Percentiles rank a stretch among this genome's conserved stretches.
Evolutionary conservation across 2,888 invertebrate genomes (phyloP).

Genomic region (Pilophorus perplexus): DNA sequence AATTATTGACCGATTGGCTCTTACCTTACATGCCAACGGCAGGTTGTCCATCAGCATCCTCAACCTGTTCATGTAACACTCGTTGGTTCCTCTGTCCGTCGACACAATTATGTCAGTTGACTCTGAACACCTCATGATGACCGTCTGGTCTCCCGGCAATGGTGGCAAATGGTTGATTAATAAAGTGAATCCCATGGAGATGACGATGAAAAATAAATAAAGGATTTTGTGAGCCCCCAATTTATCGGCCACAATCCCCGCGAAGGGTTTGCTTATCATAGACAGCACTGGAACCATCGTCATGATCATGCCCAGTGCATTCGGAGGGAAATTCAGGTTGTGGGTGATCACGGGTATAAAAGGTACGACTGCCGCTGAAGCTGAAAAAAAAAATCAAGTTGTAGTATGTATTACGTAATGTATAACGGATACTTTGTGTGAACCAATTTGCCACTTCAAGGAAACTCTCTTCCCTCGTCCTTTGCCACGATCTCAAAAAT

Average conservation of each 20-base stretch:
- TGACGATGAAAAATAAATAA: slow-evolving; percentile 15
- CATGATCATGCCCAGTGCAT: slow-evolving; percentile 31
- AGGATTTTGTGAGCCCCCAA: slow-evolving; percentile 51
- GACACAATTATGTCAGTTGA: slow-evolving; percentile 10
- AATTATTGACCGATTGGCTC: too few relatives aligned
- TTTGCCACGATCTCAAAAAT: too few relatives aligned
- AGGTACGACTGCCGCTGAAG: slow-evolving; percentile 36
- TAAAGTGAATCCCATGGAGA: slow-evolving; percentile 2
- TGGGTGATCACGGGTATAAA: slow-evolving; percentile 41
- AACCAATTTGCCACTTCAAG: too few relatives aligned
- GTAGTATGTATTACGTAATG: neutral
- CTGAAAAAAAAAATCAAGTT: slow-evolving; percentile 18
- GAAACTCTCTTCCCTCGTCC: slow-evolving; percentile 8
- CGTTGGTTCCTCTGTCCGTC: neutral
- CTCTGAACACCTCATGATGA: slow-evolving; percentile 6
- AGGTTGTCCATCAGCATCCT: slow-evolving; percentile 12
- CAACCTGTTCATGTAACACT: slow-evolving; percentile 1
- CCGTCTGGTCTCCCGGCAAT: slow-evolving; percentile 17
- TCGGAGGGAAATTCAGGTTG: slow-evolving; percentile 37
- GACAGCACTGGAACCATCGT: slow-evolving; percentile 37
- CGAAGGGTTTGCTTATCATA: slow-evolving; percentile 33
- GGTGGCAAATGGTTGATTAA: slow-evolving; percentile 11
- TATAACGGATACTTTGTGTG: neutral
- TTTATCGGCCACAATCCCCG: slow-evolving; percentile 41
- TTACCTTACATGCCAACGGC: too few relatives aligned